These are phyloP conservation scores for Pygoscelis antarcticus DNA, from an alignment of 2,113 vertebrate species.

Conservation along the genomic window DNA sequence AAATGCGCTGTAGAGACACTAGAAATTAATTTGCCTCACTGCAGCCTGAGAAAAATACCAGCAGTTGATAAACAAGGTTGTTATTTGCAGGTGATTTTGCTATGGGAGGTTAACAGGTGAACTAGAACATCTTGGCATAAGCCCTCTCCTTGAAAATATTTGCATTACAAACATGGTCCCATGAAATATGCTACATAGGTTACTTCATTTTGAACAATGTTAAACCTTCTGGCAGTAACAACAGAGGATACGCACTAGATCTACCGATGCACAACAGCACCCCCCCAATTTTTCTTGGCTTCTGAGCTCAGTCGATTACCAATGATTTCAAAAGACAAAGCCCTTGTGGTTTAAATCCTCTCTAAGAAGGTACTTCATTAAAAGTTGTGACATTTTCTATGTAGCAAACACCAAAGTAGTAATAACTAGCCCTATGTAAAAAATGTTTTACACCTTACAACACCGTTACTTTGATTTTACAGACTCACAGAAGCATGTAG, in stretches of 20 bases:
- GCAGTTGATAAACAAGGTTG: background rate
- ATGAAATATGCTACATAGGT: background rate
- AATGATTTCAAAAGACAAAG: background rate
- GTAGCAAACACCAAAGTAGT: background rate
- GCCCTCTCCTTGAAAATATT: background rate
- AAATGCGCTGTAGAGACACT: background rate
- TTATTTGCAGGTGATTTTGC: background rate
- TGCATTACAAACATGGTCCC: background rate
- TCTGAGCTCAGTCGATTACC: background rate
- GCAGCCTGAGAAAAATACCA: background rate
- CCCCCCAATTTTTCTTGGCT: background rate
- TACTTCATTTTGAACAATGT: background rate
- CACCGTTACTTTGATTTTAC: background rate
- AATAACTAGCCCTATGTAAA: background rate
- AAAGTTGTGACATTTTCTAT: background rate
- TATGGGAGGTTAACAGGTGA: background rate
- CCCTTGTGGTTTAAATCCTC: background rate
- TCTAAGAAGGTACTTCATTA: background rate
- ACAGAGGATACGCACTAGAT: background rate
- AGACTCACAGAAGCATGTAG: background rate
- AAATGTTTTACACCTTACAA: background rate
- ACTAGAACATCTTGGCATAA: background rate
- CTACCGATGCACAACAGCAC: background rate
- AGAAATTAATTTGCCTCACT: background rate
- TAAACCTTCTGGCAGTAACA: background rate